phyloP scores from a whole-genome alignment of 2,797 vertebrate species.

The Xenentodon cancila region DNA sequence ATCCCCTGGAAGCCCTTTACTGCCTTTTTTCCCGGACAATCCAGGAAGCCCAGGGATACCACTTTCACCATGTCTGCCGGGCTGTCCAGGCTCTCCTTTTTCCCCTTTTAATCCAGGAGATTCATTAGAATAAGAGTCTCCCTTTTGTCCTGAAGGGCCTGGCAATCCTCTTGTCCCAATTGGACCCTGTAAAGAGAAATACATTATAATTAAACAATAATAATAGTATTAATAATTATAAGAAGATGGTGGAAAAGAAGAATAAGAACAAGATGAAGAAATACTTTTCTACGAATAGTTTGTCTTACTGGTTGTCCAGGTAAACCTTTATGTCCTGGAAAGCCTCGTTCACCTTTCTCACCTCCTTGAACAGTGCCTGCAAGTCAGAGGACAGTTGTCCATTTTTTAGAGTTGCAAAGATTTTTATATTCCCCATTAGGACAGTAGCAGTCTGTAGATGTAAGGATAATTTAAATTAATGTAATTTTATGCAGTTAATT shows the following conservation, averaged over 20 bases:
- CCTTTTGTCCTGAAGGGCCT: constrained; percentile 66
- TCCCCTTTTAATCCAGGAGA: constrained; percentile 55
- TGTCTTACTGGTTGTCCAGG: constrained; percentile 66
- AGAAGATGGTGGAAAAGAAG: no score
- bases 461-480: neutral
- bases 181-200: constrained; percentile 53
- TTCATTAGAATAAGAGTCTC: constrained; percentile 41
- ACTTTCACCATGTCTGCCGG: constrained; percentile 51
- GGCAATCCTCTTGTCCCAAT: constrained; percentile 54
- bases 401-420: neutral
- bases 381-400: constrained; percentile 9
- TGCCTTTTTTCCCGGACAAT: constrained; percentile 63
- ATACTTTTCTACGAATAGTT: neutral
- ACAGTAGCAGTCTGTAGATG: neutral
- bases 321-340: constrained; percentile 52
- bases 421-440: neutral
- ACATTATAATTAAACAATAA: neutral
- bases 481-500: neutral
- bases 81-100: constrained; percentile 57
- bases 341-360: constrained; percentile 65
- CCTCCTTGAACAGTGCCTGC: constrained; percentile 63
- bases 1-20: constrained; percentile 64
- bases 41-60: constrained; percentile 62
- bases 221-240: neutral
- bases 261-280: neutral